Base-by-base conservation (phyloP, 2,797 vertebrate species). In the Sebastes jordani region DNA sequence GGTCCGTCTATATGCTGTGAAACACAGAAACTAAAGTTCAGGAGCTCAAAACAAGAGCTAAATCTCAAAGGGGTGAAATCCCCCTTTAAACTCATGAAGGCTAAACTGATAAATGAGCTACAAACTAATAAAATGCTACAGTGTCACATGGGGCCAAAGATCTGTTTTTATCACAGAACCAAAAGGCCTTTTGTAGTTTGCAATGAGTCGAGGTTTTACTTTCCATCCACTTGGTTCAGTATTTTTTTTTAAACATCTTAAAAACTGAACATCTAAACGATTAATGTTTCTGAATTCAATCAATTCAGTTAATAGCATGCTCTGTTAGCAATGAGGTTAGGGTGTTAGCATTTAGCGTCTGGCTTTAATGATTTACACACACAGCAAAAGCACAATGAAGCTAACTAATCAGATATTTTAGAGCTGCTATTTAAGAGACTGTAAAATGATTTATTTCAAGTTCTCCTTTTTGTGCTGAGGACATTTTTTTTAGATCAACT, bases 121-220 rank as follows among this genome's bases (percentile, higher is more conserved):
- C 87, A 92, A 76, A 77, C 60, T 82, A 73, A 83, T 82, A 81
- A 67, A 71, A 90, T 91, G 92, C 92, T 93, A 94, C 93, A 74
- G 80, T 84, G 71, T 90, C 70, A 60, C 42, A 72, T 27, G 64
- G 58, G 75, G 70, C 73, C 64, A 58, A n/a, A 76, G 27, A 64
- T 71, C 67, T 75, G 74, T 78, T 69, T 65, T 20, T 22, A 23
- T 60, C 42, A 82, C 60, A 83, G 46, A 86, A 25, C 59, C 4
- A 6, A 72, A 83, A 78, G 67, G 71, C 72, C 30, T 76, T 76
- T 70, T 70, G 46, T 54, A 34, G 25, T 83, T 85, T 84, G 67
- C 72, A 59, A 32, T 76, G 65, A 80, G 54, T 55, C 63, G 71
- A 72, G 42, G 54, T 32, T 74, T 81, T 23, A 74, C 42, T 66